A percentile compares a stretch with the other conserved stretches of the same genome.
These are phyloP conservation scores for Apodemia mormo DNA, from an alignment of 2,888 invertebrate species.

Conservation along the genomic window DNA sequence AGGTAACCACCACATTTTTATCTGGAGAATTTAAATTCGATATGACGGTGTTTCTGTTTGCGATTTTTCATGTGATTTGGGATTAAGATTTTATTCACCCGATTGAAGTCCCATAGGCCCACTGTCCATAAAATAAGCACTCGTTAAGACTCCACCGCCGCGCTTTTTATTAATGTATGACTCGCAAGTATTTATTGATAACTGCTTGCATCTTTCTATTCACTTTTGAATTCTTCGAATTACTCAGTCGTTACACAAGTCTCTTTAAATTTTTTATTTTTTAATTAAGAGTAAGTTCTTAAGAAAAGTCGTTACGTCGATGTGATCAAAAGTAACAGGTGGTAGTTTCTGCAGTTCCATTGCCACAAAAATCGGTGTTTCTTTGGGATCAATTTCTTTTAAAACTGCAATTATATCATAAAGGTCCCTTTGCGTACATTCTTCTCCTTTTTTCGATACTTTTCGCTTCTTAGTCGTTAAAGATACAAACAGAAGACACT, in stretches of 20 bases:
- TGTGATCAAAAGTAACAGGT: constrained; percentile 25
- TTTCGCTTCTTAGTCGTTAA: constrained; percentile 18
- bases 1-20: too few species aligned
- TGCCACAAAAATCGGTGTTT: constrained; percentile 23
- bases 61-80: too few species aligned
- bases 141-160: background rate
- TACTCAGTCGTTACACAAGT: background rate
- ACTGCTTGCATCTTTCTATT: background rate
- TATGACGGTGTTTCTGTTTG: too few species aligned
- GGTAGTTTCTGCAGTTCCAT: constrained; percentile 27
- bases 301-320: constrained; percentile 25
- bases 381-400: constrained; percentile 22
- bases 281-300: constrained; percentile 18
- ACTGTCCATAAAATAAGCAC: background rate
- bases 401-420: constrained; percentile 19
- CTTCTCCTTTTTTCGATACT: constrained; percentile 20
- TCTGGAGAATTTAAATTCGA: too few species aligned
- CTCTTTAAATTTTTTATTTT: constrained; percentile 6
- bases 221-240: background rate
- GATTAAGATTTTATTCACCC: too few species aligned
- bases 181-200: background rate
- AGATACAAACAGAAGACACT: constrained; percentile 28
- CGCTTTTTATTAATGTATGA: background rate
- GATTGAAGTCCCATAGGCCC: too few species aligned
- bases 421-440: constrained; percentile 16